Percentiles rank a stretch among this genome's conserved stretches.
These are phyloP conservation scores for Micrastur ruficollis DNA, from an alignment of 2,797 vertebrate genomes.

Conservation along the genomic window DNA sequence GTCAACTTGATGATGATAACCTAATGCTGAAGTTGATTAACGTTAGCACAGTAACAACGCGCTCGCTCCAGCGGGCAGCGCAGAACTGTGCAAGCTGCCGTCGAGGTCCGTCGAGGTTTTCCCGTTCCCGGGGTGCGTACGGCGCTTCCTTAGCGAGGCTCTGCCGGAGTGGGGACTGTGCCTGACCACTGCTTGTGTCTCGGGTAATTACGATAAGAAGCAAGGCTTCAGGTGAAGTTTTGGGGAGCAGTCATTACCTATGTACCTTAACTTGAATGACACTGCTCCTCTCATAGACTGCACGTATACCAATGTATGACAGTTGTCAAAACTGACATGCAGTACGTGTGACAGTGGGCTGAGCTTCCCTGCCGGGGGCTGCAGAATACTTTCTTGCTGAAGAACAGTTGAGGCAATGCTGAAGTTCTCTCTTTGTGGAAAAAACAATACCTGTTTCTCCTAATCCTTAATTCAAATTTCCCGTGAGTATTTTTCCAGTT, in stretches of 20 bases:
- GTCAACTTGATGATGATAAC: neutral
- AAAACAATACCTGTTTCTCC: neutral
- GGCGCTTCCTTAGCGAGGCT: neutral
- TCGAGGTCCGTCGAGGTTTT: too few relatives aligned
- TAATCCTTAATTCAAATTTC: neutral
- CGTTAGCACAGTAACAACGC: accelerated
- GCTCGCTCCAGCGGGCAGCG: too few relatives aligned
- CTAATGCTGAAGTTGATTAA: neutral
- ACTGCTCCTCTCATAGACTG: neutral
- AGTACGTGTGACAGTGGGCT: neutral
- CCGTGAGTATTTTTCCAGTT: neutral
- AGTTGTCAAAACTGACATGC: neutral
- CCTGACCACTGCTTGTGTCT: neutral
- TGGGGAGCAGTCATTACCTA: neutral
- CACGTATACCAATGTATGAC: too few relatives aligned
- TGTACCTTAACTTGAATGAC: neutral
- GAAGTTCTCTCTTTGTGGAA: neutral
- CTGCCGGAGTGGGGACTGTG: neutral
- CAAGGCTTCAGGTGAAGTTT: neutral
- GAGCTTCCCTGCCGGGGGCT: neutral
- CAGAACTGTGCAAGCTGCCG: neutral
- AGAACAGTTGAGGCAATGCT: neutral
- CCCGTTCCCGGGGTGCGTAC: accelerated
- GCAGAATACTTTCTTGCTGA: neutral
- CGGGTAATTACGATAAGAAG: neutral